Percentiles rank a stretch among this genome's conserved stretches.
phyloP scores from a whole-genome alignment of 2,888 invertebrate species.

The Caenorhabditis afra region DNA sequence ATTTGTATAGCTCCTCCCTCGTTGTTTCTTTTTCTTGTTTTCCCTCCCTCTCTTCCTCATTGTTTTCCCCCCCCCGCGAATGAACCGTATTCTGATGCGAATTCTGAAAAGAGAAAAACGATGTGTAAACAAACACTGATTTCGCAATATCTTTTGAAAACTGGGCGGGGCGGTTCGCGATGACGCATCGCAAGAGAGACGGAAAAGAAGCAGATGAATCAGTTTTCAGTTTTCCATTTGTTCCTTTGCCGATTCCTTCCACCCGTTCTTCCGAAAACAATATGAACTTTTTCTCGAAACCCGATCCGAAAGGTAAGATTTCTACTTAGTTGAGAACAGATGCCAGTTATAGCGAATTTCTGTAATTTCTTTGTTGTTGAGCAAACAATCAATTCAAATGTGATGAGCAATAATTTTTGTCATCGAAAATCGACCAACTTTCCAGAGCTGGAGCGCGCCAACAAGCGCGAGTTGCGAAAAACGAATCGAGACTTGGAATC shows the following conservation, averaged over 20 bases:
- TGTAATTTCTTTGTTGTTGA: no score
- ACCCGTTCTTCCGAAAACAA: not conserved
- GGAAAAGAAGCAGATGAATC: slow-evolving; percentile 1
- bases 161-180: slow-evolving; percentile 6
- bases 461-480: slow-evolving; percentile 88
- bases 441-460: slow-evolving; percentile 89
- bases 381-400: not conserved
- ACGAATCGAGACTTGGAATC: slow-evolving; percentile 90
- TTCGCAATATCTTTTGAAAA: slow-evolving; percentile 14
- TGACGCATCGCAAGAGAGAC: slow-evolving; percentile 7
- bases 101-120: not conserved
- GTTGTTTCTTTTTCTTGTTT: slow-evolving; percentile 13
- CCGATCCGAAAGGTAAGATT: slow-evolving; percentile 72
- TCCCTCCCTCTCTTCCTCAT: not conserved
- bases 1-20: slow-evolving; percentile 5
- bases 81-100: no score
- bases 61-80: not conserved
- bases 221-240: not conserved
- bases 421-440: no score
- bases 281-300: slow-evolving; percentile 69
- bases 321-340: no score
- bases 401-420: no score
- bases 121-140: slow-evolving; percentile 18
- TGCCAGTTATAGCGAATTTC: no score
- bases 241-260: not conserved